Evolutionary conservation across 2,797 vertebrate species (phyloP), one percentile per base, ranked within the genome.

Genomic region (Holocentrus rufus): DNA sequence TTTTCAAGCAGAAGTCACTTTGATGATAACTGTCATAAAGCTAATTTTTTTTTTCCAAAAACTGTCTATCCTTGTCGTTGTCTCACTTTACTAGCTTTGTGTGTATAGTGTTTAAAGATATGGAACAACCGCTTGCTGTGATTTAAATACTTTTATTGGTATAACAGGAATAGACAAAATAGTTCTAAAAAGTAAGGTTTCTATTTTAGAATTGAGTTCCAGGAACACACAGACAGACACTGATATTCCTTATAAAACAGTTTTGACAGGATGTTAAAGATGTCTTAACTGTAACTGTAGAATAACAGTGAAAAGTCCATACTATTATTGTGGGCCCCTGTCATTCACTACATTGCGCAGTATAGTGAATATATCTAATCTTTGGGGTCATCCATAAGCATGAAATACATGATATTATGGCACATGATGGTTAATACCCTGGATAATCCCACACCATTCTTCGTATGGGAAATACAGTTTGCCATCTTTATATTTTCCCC

Each of bases 341-440:
- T 81, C 20, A 46, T 70, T 59, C 31, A 34, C 25, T 27, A 27
- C 31, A 34, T 8, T 34, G 31, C 82, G 76, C 72, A 76, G 58
- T 83, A 31, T 57, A 52, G 53, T 60, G 18, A 76, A 66, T 66
- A 66, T 66, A 72, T 46, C 76, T 82, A 56, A 42, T 82, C 69
- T 84, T 84, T 85, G 84, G 71, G 72, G 75, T 83, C 36, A 65
- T 72, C 66, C 79, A 64, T 76, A 80, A 81, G 76, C 61, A 78
- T 60, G 42, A 77, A 79, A 77, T 57, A 77, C 52, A 58, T 68
- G 65, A 80, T 58, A 27, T 82, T 65, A 90, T 89, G 90, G 91
- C 90, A 92, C 87, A 83, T 80, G 74, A 88, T 90, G 88, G 89
- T 85, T 80, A 87, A 88, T 86, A 89, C 85, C 89, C 87, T 90